Base-by-base conservation (phyloP, 2,888 invertebrate genomes). In the Ichneumoninae sp. region DNA sequence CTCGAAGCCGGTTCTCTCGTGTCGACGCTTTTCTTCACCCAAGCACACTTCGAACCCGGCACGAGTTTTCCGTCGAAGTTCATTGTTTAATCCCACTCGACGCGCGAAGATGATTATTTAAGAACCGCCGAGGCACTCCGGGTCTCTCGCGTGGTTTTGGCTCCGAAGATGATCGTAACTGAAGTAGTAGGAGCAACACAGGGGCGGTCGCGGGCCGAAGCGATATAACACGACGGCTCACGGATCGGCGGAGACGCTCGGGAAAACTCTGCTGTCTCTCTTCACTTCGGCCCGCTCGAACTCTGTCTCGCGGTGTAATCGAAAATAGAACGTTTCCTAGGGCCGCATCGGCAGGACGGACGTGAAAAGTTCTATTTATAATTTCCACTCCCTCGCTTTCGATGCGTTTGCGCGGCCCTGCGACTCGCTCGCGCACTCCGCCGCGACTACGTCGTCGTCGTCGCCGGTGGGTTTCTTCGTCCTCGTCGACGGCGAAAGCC, bases 301-400 rank as follows among this genome's bases (percentile, higher is more conserved):
- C 65, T 85, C 74, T 80, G 66, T 81, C 80, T 71, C 70, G 60
- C 73, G 74, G 71, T 71, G 13, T 68, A 33, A 63, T 63, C 82
- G 84, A 91, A 91, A 91, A 91, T 91, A 91, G 88, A 90, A 88
- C 83, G 83, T 87, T 83, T 81, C 83, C 85, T 91, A 93, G 93
- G 93, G 92, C 91, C 93, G 93, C 89, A 92, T 89, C 89, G 81
- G 81, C 88, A 5, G 83, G 87, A 89, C 89, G 86, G 81, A 88
- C 87, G 87, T 81, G 83, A 71, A 81, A 57, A 57, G 10, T 22
- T 91, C 91, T 92, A 92, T 92, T 92, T 90, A 90, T 92, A 92
- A 75, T 82, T 77, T 84, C 70, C 82, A 88, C 88, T 88, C 88
- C 87, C 86, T 89, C 87, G 87, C 88, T 85, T 81, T 73, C 80